A percentile compares a stretch with the other conserved stretches of the same genome.
phyloP scores from a whole-genome alignment of 1,140 invertebrate species.

The Galendromus occidentalis region DNA sequence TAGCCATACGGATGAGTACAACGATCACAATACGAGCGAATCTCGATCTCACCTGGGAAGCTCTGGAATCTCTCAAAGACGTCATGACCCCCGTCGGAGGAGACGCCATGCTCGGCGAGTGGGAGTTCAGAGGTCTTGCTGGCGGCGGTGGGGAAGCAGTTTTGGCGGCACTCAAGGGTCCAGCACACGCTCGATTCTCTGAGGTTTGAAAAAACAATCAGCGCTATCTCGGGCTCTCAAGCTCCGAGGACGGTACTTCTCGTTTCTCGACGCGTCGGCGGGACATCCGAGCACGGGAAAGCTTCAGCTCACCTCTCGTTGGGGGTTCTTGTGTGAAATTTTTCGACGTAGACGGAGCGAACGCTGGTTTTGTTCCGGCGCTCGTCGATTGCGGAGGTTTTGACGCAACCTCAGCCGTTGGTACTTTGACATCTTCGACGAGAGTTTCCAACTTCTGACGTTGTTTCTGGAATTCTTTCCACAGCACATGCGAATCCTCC shows the following conservation, averaged over 20 bases:
- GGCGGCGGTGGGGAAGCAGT: not conserved
- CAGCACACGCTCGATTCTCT: not conserved
- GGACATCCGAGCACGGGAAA: too few relatives aligned
- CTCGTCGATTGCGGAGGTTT: too few relatives aligned
- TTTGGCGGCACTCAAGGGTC: not conserved
- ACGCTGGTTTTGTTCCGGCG: too few relatives aligned
- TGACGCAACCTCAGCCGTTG: not conserved
- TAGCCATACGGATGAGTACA: too few relatives aligned
- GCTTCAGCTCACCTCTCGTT: too few relatives aligned
- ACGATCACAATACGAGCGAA: too few relatives aligned
- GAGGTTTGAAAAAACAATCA: not conserved
- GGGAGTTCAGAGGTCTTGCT: not conserved
- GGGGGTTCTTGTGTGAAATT: too few relatives aligned
- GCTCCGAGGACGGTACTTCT: too few relatives aligned
- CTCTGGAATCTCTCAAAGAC: conserved; percentile 10
- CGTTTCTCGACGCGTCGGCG: too few relatives aligned
- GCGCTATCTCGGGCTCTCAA: too few relatives aligned
- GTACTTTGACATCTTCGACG: conserved; percentile 7
- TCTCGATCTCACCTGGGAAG: not conserved
- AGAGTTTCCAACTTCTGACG: conserved; percentile 10
- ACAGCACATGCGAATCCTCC: not conserved
- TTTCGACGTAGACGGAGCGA: too few relatives aligned
- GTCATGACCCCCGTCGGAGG: conserved; percentile 8
- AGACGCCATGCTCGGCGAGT: conserved; percentile 3
- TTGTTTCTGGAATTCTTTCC: conserved; percentile 8